These are phyloP conservation scores for Aselliscus stoliczkanus DNA, from an alignment of 2,797 vertebrate species.

Conservation along the genomic window DNA sequence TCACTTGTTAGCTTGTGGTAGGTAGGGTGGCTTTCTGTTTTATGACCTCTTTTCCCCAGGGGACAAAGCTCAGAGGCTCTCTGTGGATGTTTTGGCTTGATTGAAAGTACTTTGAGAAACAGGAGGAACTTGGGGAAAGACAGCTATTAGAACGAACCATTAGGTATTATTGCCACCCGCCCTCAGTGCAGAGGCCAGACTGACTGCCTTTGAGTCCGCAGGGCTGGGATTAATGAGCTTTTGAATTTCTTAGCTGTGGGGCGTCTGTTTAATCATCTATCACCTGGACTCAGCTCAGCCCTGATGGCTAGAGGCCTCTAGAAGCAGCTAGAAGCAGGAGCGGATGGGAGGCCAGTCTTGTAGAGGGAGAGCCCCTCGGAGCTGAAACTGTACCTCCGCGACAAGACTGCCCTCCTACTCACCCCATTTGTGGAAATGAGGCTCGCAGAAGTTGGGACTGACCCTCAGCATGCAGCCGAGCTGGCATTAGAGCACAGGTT, in stretches of 20 bases:
- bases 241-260: slow-evolving; percentile 57
- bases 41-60: background rate
- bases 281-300: background rate
- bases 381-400: background rate
- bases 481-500: background rate
- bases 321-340: background rate
- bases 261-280: slow-evolving; percentile 55
- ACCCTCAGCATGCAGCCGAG: background rate
- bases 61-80: background rate
- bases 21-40: slow-evolving; percentile 23
- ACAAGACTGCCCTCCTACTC: background rate
- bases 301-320: background rate
- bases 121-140: slow-evolving; percentile 3
- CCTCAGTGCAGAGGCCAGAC: background rate
- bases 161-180: slow-evolving; percentile 45
- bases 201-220: background rate
- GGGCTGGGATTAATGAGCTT: slow-evolving; percentile 52
- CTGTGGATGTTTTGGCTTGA: slow-evolving; percentile 37
- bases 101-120: slow-evolving; percentile 41
- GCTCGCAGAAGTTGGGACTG: background rate
- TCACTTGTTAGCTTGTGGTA: slow-evolving; percentile 2
- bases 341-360: background rate
- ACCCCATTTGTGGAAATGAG: background rate
- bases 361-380: background rate
- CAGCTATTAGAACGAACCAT: slow-evolving; percentile 23